These are phyloP conservation scores for Drosophila orosa DNA, from an alignment of 1,140 invertebrate species.

Conservation along the genomic window DNA sequence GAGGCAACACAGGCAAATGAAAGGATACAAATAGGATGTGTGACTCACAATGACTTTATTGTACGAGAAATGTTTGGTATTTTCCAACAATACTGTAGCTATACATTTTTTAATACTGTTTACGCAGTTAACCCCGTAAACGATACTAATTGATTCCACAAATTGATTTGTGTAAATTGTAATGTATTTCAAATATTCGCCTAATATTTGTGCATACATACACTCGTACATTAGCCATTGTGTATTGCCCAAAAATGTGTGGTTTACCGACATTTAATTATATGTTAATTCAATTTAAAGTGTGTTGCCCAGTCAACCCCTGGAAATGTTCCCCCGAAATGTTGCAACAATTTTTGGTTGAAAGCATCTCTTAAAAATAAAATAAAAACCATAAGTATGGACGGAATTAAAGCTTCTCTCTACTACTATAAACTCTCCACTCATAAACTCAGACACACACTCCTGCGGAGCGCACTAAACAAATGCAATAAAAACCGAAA, in stretches of 20 bases:
- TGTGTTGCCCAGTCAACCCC: neutral
- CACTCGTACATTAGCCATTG: neutral
- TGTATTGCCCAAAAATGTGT: slow-evolving; percentile 10
- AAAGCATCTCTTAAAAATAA: slow-evolving; percentile 4
- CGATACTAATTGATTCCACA: slow-evolving; percentile 17
- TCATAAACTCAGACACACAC: slow-evolving; percentile 18
- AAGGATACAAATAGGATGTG: neutral
- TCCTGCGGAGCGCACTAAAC: slow-evolving; percentile 47
- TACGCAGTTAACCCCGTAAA: neutral
- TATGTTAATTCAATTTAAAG: slow-evolving; percentile 2
- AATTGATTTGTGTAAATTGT: slow-evolving; percentile 4
- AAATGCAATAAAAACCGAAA: slow-evolving; percentile 77
- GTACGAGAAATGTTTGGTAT: neutral
- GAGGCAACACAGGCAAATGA: neutral
- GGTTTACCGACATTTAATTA: slow-evolving; percentile 8
- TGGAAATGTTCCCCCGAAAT: neutral
- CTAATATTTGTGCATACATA: slow-evolving; percentile 4
- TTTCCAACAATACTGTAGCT: neutral
- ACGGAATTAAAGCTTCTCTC: slow-evolving; percentile 12
- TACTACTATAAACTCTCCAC: slow-evolving; percentile 12
- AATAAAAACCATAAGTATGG: slow-evolving; percentile 4
- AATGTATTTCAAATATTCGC: neutral
- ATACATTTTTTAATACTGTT: slow-evolving; percentile 4
- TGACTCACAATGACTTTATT: neutral
- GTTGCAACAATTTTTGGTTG: slow-evolving; percentile 3